These are phyloP conservation scores for Leucania comma DNA, from an alignment of 2,888 invertebrate genomes.

Conservation along the genomic window DNA sequence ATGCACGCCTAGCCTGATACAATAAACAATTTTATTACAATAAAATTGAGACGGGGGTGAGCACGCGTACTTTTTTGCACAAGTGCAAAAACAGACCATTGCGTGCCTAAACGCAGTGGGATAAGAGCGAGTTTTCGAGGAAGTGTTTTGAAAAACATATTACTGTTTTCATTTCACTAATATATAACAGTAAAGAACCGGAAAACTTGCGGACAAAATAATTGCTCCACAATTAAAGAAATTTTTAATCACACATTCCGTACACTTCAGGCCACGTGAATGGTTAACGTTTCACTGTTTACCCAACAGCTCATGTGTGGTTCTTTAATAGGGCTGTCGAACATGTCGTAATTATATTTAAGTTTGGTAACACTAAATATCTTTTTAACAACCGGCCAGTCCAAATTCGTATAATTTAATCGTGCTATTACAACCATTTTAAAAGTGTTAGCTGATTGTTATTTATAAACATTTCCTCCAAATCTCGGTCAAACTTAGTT, in stretches of 20 bases:
- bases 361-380: conserved; percentile 31
- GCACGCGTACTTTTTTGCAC: no score
- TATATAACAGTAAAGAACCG: not conserved
- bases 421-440: conserved; percentile 29
- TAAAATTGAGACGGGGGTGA: no score
- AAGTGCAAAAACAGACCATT: no score
- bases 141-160: conserved; percentile 21
- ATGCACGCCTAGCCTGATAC: no score
- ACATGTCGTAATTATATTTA: conserved; percentile 18
- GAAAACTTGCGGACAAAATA: conserved; percentile 37
- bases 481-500: conserved; percentile 50
- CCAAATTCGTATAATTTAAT: conserved; percentile 43
- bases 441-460: conserved; percentile 37
- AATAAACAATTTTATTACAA: no score
- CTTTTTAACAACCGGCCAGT: conserved; percentile 29
- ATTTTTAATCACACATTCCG: conserved; percentile 31
- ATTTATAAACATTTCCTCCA: conserved; percentile 29
- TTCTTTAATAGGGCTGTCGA: conserved; percentile 33
- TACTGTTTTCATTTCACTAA: not conserved
- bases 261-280: conserved; percentile 49
- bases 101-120: no score
- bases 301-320: conserved; percentile 5
- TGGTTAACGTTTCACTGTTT: conserved; percentile 49
- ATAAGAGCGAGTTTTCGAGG: no score
- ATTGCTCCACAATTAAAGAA: conserved; percentile 43